A percentile compares a stretch with the other conserved stretches of the same genome.
Evolutionary conservation across 2,888 invertebrate genomes (phyloP).

Genomic region (Sturmia bella): DNA sequence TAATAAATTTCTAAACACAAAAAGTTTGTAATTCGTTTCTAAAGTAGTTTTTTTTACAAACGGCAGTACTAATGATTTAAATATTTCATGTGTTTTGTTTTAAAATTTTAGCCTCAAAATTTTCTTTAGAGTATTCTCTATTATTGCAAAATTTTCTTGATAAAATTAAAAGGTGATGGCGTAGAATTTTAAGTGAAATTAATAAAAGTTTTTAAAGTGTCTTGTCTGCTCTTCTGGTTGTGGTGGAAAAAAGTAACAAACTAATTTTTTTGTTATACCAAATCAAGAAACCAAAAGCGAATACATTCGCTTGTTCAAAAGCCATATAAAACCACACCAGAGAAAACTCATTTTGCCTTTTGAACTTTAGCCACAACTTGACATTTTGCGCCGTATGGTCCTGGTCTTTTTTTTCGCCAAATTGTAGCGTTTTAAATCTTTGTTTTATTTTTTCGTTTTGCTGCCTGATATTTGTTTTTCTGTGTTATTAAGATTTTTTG

Average conservation of each 20-base stretch:
- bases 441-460: too few relatives aligned
- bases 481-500: slow-evolving; percentile 52
- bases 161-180: too few relatives aligned
- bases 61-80: too few relatives aligned
- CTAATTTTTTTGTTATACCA: slow-evolving; percentile 20
- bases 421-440: not conserved
- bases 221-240: not conserved
- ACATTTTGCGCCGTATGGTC: slow-evolving; percentile 66
- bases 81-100: too few relatives aligned
- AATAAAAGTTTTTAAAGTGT: not conserved
- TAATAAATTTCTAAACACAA: too few relatives aligned
- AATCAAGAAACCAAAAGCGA: not conserved
- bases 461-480: slow-evolving; percentile 37
- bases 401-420: slow-evolving; percentile 24
- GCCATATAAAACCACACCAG: slow-evolving; percentile 60
- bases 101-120: too few relatives aligned
- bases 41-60: too few relatives aligned
- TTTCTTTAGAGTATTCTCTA: too few relatives aligned
- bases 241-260: not conserved
- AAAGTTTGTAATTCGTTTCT: too few relatives aligned
- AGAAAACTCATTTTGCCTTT: slow-evolving; percentile 58
- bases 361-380: slow-evolving; percentile 66
- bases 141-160: too few relatives aligned
- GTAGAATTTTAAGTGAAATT: too few relatives aligned
- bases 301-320: not conserved